A percentile compares a stretch with the other conserved stretches of the same genome.
Conservation (phyloP, 2,888 invertebrate genomes). For the Atrina japonica region DNA sequence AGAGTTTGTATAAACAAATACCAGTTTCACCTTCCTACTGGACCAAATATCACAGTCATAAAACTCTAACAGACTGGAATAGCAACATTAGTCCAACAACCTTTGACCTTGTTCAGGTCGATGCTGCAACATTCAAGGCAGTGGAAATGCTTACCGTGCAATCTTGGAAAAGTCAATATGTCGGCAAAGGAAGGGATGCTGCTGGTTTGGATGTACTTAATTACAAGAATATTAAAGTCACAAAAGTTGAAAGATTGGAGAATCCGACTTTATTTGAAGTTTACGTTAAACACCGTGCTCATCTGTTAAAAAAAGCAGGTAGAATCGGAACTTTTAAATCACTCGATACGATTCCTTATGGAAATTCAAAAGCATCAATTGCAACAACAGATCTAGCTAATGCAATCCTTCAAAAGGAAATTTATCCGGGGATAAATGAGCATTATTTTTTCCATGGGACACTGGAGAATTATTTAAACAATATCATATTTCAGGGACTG, state of each 20-base stretch:
- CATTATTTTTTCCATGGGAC: conserved; percentile 65
- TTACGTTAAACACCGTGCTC: conserved; percentile 25
- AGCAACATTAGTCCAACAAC: neutral
- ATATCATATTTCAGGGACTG: conserved; percentile 51
- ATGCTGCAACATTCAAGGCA: conserved; percentile 6
- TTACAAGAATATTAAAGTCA: conserved; percentile 29
- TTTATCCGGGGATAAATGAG: conserved; percentile 63
- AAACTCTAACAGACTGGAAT: conserved; percentile 22
- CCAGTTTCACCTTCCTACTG: conserved; percentile 25
- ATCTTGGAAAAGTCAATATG: conserved; percentile 27
- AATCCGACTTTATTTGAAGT: conserved; percentile 32
- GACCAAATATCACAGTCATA: conserved; percentile 26
- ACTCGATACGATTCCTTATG: neutral
- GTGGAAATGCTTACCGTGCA: conserved; percentile 16
- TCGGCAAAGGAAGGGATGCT: conserved; percentile 34
- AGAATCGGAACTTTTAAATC: conserved; percentile 5
- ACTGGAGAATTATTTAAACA: conserved; percentile 40
- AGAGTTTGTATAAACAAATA: conserved; percentile 6
- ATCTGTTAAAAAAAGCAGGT: conserved; percentile 20
- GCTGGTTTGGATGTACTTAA: conserved; percentile 18
- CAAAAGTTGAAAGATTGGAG: conserved; percentile 33
- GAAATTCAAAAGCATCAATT: neutral
- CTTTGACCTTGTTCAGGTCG: neutral
- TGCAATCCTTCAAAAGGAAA: conserved; percentile 8
- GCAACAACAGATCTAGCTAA: conserved; percentile 24